Percentiles rank a stretch among this genome's conserved stretches.
phyloP scores from a whole-genome alignment of 2,113 vertebrate species.

The Lepus timidus region DNA sequence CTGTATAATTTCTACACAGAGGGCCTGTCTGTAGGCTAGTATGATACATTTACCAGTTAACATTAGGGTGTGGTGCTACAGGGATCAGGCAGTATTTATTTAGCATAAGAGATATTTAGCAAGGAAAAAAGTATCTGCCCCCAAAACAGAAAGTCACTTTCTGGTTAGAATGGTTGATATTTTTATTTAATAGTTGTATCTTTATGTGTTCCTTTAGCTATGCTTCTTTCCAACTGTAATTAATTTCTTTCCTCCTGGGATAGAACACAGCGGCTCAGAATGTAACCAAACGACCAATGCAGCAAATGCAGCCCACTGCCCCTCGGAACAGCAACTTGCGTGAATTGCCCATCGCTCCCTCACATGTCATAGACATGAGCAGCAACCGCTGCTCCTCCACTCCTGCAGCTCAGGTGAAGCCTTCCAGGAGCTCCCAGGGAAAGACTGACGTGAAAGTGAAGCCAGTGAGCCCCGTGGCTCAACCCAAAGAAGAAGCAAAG shows the following conservation, averaged over 20 bases:
- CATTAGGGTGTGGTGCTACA: background rate
- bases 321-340: constrained; percentile 96
- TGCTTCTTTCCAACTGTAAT: background rate
- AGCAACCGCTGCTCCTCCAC: constrained; percentile 85
- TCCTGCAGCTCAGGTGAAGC: constrained; percentile 90
- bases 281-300: constrained; percentile 88
- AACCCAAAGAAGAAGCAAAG: constrained; percentile 84
- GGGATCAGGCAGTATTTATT: too few species aligned
- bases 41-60: fast-evolving
- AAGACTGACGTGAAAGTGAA: constrained; percentile 87
- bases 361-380: constrained; percentile 87
- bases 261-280: constrained; percentile 91
- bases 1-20: background rate
- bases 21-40: background rate
- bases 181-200: background rate
- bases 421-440: constrained; percentile 85
- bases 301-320: constrained; percentile 90
- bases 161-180: background rate
- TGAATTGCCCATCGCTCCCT: constrained; percentile 94
- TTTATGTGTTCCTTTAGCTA: background rate
- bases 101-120: too few species aligned
- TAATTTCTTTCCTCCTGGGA: constrained; percentile 37
- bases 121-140: fast-evolving
- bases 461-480: constrained; percentile 78
- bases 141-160: background rate